Percentiles rank a stretch among this genome's conserved stretches.
Conservation (phyloP, 2,797 vertebrate genomes). For the Pangasius larnaudii region DNA sequence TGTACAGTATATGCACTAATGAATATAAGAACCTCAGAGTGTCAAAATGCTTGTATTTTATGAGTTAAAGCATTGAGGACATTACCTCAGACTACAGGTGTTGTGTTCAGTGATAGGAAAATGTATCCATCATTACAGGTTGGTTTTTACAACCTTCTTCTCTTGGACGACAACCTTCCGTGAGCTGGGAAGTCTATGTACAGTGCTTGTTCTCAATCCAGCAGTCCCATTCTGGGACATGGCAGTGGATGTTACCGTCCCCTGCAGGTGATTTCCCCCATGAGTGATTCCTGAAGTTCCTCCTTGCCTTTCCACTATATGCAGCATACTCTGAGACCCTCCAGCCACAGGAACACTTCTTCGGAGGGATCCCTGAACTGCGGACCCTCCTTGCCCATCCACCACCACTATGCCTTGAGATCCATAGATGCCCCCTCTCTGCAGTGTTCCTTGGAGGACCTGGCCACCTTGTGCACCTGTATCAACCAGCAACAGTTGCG, state of each 20-base stretch:
- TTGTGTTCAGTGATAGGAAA: slow-evolving; percentile 9
- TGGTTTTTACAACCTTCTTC: slow-evolving; percentile 45
- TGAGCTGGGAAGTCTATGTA: slow-evolving; percentile 31
- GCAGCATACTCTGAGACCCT: slow-evolving; percentile 33
- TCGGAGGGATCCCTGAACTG: slow-evolving; percentile 54
- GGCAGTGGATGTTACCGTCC: background rate
- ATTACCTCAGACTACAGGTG: slow-evolving; percentile 14
- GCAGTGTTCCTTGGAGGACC: slow-evolving; percentile 59
- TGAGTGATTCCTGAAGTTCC: slow-evolving; percentile 38
- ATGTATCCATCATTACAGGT: slow-evolving; percentile 25
- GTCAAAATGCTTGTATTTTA: slow-evolving; percentile 9
- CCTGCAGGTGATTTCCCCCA: slow-evolving; percentile 19
- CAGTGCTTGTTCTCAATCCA: slow-evolving; percentile 38
- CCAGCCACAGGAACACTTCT: slow-evolving; percentile 30
- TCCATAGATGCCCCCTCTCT: slow-evolving; percentile 50
- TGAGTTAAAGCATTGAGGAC: slow-evolving; percentile 1
- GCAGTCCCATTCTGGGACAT: slow-evolving; percentile 37
- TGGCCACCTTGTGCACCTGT: slow-evolving; percentile 47
- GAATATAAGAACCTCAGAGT: background rate
- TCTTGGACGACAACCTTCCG: slow-evolving; percentile 61
- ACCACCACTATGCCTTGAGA: slow-evolving; percentile 65
- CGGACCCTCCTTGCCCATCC: slow-evolving; percentile 52
- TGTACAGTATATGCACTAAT: background rate
- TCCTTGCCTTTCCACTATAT: slow-evolving; percentile 32
- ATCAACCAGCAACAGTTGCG: slow-evolving; percentile 58